Conservation (phyloP, 2,888 invertebrate species). For the Nephrotoma appendiculata region DNA sequence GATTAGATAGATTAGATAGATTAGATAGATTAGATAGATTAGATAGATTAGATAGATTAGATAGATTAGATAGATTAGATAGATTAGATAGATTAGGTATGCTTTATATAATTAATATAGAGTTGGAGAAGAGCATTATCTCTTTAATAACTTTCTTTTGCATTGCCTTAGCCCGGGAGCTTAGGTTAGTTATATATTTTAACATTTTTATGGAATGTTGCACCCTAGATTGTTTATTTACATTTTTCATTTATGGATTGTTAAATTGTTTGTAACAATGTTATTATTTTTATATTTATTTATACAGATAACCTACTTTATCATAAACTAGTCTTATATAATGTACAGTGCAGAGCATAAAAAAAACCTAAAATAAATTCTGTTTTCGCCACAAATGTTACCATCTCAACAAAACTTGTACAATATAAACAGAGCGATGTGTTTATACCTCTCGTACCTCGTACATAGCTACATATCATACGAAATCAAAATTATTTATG, state of each 20-base stretch:
- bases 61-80: no score
- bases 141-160: no score
- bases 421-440: background rate
- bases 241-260: background rate
- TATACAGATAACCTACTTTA: background rate
- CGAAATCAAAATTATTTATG: background rate
- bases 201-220: background rate
- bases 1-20: no score
- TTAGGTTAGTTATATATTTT: no score
- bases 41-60: no score
- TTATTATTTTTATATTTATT: background rate
- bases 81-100: no score
- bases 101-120: no score
- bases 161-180: no score
- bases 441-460: background rate
- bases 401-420: background rate
- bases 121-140: no score
- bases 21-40: no score
- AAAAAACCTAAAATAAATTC: background rate
- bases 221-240: background rate
- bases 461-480: background rate
- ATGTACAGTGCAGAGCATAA: background rate
- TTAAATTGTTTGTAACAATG: background rate
- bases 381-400: background rate
- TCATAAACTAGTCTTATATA: background rate